Percentiles rank a stretch among this genome's conserved stretches.
These are phyloP conservation scores for Rhea americana DNA, from an alignment of 2,113 vertebrate species.

Conservation along the genomic window DNA sequence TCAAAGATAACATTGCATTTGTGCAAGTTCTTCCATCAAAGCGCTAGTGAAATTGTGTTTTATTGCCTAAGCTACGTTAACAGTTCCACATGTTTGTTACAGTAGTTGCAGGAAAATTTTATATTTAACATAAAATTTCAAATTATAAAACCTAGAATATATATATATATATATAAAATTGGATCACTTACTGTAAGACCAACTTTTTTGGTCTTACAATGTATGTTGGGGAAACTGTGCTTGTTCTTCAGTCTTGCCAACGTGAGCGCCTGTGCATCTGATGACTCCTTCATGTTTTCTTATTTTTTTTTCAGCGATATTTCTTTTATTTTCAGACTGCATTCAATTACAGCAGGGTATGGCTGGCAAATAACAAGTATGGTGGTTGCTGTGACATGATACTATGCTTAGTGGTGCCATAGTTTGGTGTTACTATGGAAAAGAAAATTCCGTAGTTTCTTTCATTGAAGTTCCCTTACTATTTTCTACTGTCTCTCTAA, in stretches of 20 bases:
- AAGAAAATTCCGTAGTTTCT: background rate
- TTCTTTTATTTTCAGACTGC: background rate
- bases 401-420: accelerated
- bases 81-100: background rate
- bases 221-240: background rate
- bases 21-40: background rate
- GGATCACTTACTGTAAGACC: background rate
- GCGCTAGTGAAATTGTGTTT: accelerated
- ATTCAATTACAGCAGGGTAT: background rate
- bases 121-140: background rate
- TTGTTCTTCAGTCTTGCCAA: background rate
- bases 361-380: background rate
- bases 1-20: background rate
- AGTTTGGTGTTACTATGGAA: background rate
- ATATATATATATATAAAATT: accelerated
- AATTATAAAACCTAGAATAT: background rate
- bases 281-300: background rate
- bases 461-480: background rate
- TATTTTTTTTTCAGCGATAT: background rate
- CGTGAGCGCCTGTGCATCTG: accelerated
- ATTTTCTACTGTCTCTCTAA: background rate
- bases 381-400: background rate
- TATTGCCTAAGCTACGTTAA: background rate
- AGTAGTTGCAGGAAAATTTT: background rate
- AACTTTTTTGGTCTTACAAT: too few species aligned